Base-by-base conservation (phyloP, 2,888 invertebrate genomes). In the Synergus japonicus region DNA sequence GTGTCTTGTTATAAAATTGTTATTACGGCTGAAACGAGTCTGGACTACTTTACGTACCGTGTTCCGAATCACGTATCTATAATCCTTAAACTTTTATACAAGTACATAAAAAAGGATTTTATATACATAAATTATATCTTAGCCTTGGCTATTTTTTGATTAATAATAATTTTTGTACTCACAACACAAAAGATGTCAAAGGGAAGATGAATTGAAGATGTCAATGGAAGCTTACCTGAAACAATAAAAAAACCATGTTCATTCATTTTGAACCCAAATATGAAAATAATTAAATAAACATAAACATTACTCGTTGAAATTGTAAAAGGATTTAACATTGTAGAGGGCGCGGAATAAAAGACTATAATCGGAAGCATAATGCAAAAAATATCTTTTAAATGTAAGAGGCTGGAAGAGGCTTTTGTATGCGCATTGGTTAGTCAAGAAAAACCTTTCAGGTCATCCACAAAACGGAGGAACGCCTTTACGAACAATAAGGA, bases 391-490 rank as follows among this genome's bases (percentile, higher is more conserved):
- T 67, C 66, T 44, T 44, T 67, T 18, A 44, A 44, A 44, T 44
- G 18, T 44, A 44, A 67, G 44, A 66, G n/a, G 10, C 41, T 66
- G 65, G 4, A 43, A 66, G n/a, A 41, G 41, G 9, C 41, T 66
- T 66, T 66, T 43, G 41, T 43, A 18, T 43, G 29, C 29, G 9
- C 65, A 66, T 66, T 66, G 65, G 43, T 43, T 66, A 66, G 43
- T 43, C 41, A 41, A 15, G 15, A 41, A 66, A 43, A n/a, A 43
- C n/a, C 43, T 41, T 66, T 43, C 65, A 43, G 66, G 41, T 66
- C 18, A 66, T 44, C 66, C 66, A 44, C 66, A 46, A 69, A 77
- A 60, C 43, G 63, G 54, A 44, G 29, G n/a, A 29, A 66, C 10
- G 78, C 41, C 64, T 22, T n/a, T 22, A 41, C 13, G 43, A 79